Evolutionary conservation across 2,888 invertebrate genomes (phyloP).

Genomic region (Coleophora flavipennella): DNA sequence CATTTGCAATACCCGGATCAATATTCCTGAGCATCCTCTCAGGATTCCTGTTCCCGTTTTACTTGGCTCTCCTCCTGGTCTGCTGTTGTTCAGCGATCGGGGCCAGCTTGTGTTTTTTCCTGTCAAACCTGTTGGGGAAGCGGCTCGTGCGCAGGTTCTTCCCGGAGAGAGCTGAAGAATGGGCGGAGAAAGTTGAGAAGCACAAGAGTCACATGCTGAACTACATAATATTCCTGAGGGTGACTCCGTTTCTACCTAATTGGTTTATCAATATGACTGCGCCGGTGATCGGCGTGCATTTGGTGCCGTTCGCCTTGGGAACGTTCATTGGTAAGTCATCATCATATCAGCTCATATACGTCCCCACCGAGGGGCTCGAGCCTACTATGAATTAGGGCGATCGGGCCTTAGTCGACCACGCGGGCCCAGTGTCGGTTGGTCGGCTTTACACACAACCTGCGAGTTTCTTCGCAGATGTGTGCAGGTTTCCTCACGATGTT

Average conservation of each 20-base stretch:
- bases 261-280: slow-evolving; percentile 99
- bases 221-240: slow-evolving; percentile 96
- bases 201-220: slow-evolving; percentile 92
- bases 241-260: slow-evolving; percentile 98
- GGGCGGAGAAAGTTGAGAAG: slow-evolving; percentile 87
- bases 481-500: no score
- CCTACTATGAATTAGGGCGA: no score
- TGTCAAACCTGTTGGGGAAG: slow-evolving; percentile 92
- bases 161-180: slow-evolving; percentile 87
- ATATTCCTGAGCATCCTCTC: slow-evolving; percentile 97
- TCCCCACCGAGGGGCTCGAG: no score
- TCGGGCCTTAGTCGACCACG: no score
- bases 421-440: no score
- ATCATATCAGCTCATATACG: no score
- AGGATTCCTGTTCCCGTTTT: slow-evolving; percentile 96
- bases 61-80: slow-evolving; percentile 87
- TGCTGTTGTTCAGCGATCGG: slow-evolving; percentile 97
- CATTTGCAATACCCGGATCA: slow-evolving; percentile 99
- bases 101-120: slow-evolving; percentile 93
- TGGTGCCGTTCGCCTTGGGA: slow-evolving; percentile 93
- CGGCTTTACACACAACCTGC: no score
- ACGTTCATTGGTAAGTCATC: slow-evolving; percentile 87
- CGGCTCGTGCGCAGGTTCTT: slow-evolving; percentile 89
- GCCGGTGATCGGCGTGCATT: slow-evolving; percentile 96
- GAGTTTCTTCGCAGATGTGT: no score